Conservation (phyloP, 2,797 vertebrate species). For the Darevskia nairensis region DNA sequence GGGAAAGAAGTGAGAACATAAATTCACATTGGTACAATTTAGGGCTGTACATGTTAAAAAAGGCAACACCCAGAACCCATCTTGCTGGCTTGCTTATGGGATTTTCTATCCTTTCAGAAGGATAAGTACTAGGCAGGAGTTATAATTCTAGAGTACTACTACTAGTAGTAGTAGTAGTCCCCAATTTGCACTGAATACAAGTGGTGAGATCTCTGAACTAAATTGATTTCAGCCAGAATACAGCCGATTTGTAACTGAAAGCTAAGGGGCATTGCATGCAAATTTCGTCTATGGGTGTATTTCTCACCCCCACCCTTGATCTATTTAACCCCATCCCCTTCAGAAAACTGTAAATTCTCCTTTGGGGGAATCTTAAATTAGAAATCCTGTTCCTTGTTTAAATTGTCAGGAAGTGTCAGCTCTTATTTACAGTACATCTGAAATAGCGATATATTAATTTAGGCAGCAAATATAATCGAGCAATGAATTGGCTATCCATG, state of each 20-base stretch:
- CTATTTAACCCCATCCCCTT: not conserved
- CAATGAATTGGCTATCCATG: conserved; percentile 8
- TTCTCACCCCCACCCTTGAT: not conserved
- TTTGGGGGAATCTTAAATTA: not conserved
- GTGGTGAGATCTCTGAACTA: not conserved
- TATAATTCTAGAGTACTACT: not conserved
- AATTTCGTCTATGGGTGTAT: not conserved
- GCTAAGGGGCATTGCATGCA: not conserved
- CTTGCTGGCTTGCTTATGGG: not conserved
- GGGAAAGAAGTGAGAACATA: not conserved
- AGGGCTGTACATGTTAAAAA: not conserved
- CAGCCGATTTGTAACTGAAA: not conserved
- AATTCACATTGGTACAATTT: not conserved
- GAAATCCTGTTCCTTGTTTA: conserved; percentile 17
- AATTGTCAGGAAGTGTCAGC: not conserved
- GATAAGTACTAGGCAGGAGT: not conserved
- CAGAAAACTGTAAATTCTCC: not conserved
- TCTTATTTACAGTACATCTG: conserved; percentile 1
- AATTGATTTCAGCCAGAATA: not conserved
- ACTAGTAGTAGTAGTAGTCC: not conserved
- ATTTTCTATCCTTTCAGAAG: not conserved
- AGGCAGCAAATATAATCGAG: conserved; percentile 15
- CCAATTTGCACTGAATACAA: not conserved
- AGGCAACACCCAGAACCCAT: not conserved
- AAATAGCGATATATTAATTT: conserved; percentile 22